These are phyloP conservation scores for Berghia stephanieae DNA, from an alignment of 1,140 invertebrate species.

Conservation along the genomic window DNA sequence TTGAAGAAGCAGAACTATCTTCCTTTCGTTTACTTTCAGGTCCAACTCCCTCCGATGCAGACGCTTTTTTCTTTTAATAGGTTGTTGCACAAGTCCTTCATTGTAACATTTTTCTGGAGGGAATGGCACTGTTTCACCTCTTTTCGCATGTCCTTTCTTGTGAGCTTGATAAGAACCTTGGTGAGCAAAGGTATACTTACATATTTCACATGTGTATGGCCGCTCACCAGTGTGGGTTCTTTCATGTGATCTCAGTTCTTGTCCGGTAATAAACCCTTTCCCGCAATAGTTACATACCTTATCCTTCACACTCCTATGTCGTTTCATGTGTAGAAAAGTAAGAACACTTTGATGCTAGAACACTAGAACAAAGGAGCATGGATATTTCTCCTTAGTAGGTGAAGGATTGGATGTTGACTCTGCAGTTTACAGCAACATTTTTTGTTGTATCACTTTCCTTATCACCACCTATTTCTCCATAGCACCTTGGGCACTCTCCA, in stretches of 20 bases:
- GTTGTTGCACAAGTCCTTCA: too few species aligned
- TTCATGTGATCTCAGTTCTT: slow-evolving; percentile 26
- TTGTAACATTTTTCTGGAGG: too few species aligned
- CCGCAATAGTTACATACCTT: slow-evolving; percentile 20
- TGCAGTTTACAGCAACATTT: too few species aligned
- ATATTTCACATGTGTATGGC: slow-evolving; percentile 28
- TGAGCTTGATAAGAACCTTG: slow-evolving; percentile 12
- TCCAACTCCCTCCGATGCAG: too few species aligned
- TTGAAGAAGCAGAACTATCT: too few species aligned
- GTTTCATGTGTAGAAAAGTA: slow-evolving; percentile 12
- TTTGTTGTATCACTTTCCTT: too few species aligned
- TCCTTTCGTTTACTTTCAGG: too few species aligned
- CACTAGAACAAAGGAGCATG: slow-evolving; percentile 1
- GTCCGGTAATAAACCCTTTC: slow-evolving; percentile 16
- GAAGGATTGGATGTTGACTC: too few species aligned
- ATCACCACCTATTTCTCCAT: too few species aligned
- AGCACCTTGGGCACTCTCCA: too few species aligned
- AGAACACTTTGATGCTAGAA: not conserved
- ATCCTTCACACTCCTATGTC: slow-evolving; percentile 11
- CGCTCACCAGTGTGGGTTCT: slow-evolving; percentile 28
- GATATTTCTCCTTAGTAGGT: not conserved
- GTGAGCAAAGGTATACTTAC: slow-evolving; percentile 2
- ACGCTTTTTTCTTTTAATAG: too few species aligned
- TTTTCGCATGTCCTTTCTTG: slow-evolving; percentile 13
- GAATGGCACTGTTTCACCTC: slow-evolving; percentile 22